Evolutionary conservation across 2,888 invertebrate species (phyloP), one percentile per base, ranked within the genome.

Genomic region (Eumacrocentrus americanus): DNA sequence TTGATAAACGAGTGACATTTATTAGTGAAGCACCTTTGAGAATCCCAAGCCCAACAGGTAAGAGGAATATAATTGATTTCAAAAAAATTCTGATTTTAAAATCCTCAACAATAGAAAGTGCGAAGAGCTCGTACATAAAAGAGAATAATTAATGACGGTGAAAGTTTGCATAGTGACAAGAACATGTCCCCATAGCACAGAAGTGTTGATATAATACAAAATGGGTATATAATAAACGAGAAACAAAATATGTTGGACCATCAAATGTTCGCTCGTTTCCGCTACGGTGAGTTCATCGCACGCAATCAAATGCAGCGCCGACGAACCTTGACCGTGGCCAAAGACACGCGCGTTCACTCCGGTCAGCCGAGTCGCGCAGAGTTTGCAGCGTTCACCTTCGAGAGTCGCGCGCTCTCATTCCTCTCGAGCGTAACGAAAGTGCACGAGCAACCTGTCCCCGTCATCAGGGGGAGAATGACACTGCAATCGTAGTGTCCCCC

Each of bases 241-340:
- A n/a, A n/a, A n/a, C n/a, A n/a, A n/a, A n/a, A 46, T 37, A 38
- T 25, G 23, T 53, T 9, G 40, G 29, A 42, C 40, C 57, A 12
- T 20, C 38, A 50, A 47, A 47, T 22, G 29, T 12, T 29, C 16
- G n/a, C 14, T 34, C 42, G 20, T 54, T 23, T 47, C 48, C 44
- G 22, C 38, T 51, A 42, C 35, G 38, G 44, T 58, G 60, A 54
- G 60, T 60, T 60, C 60, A 60, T 60, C 54, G 54, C 42, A 60
- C 60, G 54, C 54, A 60, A 60, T 60, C 34, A 55, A 42, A 54
- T 55, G 48, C 60, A 60, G 23, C 60, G 20, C 50, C 35, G 42
- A 20, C 60, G 60, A 60, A 60, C 60, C 60, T 60, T 60, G 60
- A 60, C 60, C 60, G 55, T 60, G 55, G 51, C 51, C 60, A 54